Conservation (phyloP, 2,113 vertebrate genomes). For the Oryzias celebensis region DNA sequence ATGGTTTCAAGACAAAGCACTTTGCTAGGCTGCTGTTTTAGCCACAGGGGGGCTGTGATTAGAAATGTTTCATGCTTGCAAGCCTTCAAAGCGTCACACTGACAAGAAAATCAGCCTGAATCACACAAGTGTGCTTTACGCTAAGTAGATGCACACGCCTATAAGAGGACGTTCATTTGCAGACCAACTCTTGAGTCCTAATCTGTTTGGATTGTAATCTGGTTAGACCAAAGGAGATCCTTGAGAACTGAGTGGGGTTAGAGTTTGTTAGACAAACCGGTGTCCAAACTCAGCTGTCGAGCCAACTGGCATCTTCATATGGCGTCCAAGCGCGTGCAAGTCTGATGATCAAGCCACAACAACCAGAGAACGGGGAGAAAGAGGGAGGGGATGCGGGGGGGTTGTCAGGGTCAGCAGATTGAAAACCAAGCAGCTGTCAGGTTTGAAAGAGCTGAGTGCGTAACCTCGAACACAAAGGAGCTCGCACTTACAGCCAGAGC, state of each 20-base stretch:
- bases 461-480: conserved; percentile 19
- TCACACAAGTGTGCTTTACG: conserved; percentile 57
- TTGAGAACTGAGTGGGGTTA: conserved; percentile 19
- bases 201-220: conserved; percentile 71
- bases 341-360: conserved; percentile 9
- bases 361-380: conserved; percentile 3
- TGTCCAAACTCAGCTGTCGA: conserved; percentile 10
- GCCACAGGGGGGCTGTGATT: conserved; percentile 64
- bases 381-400: background rate
- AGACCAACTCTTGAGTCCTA: conserved; percentile 48
- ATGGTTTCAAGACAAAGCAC: conserved; percentile 56
- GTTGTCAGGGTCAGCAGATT: conserved; percentile 63
- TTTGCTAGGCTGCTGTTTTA: conserved; percentile 57
- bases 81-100: conserved; percentile 61
- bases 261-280: conserved; percentile 30
- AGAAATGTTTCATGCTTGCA: conserved; percentile 55
- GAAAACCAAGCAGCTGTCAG: conserved; percentile 68
- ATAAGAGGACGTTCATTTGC: conserved; percentile 9
- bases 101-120: conserved; percentile 58
- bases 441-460: conserved; percentile 54
- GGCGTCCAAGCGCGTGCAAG: conserved; percentile 18
- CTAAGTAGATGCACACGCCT: conserved; percentile 49
- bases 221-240: conserved; percentile 73
- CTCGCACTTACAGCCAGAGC: conserved; percentile 79
- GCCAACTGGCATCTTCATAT: conserved; percentile 4